Evolutionary conservation across 2,797 vertebrate species (phyloP).

Genomic region (Channa striata): DNA sequence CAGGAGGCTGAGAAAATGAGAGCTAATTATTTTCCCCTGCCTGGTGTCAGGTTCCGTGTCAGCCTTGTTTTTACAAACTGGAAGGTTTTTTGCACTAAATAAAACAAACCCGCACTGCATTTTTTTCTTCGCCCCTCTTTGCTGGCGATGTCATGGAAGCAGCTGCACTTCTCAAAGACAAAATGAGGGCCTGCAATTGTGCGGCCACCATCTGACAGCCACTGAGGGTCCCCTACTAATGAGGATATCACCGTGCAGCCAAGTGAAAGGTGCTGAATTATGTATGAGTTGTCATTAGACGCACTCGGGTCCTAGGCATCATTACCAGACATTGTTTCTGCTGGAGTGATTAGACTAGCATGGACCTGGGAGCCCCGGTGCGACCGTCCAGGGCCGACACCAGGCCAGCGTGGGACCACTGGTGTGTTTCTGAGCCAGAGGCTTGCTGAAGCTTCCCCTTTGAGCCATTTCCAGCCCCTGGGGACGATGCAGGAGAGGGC

Average conservation of each 20-base stretch:
- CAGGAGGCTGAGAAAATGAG: constrained; percentile 99
- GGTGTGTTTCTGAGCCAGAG: constrained; percentile 94
- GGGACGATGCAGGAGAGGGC: constrained; percentile 90
- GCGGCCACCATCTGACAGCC: constrained; percentile 99
- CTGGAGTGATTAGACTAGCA: constrained; percentile 98
- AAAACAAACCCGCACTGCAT: constrained; percentile 99
- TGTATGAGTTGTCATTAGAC: constrained; percentile 99
- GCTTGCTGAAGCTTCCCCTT: constrained; percentile 91
- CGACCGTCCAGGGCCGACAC: constrained; percentile 88
- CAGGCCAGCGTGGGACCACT: constrained; percentile 89
- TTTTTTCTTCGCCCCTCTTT: constrained; percentile 88
- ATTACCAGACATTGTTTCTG: constrained; percentile 99
- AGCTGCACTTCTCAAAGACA: constrained; percentile 99
- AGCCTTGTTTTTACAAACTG: constrained; percentile 99
- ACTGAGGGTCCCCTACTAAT: constrained; percentile 99
- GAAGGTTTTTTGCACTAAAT: constrained; percentile 99
- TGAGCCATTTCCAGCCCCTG: constrained; percentile 88
- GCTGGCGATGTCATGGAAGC: constrained; percentile 99
- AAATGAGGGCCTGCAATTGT: constrained; percentile 99
- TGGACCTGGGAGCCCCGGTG: constrained; percentile 92
- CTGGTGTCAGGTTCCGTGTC: constrained; percentile 99
- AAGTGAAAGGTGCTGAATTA: constrained; percentile 99
- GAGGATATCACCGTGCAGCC: constrained; percentile 99
- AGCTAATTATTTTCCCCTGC: constrained; percentile 99
- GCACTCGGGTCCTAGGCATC: constrained; percentile 98